Percentiles rank a stretch among this genome's conserved stretches.
phyloP scores from a whole-genome alignment of 2,888 invertebrate genomes.

The Calliphora vomitoria region DNA sequence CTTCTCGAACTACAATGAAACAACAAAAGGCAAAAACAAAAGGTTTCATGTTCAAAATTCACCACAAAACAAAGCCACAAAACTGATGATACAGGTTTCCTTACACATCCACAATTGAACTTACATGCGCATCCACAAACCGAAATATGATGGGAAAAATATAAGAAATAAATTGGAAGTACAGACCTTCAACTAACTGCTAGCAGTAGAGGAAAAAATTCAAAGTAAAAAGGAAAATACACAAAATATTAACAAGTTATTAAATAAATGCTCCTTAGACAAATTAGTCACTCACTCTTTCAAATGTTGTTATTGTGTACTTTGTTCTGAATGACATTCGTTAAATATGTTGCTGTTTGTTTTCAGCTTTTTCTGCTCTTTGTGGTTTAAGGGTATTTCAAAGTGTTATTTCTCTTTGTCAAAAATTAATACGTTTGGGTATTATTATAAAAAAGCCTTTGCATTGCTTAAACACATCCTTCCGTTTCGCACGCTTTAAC shows the following conservation, averaged over 20 bases:
- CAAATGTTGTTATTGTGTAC: background rate
- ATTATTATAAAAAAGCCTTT: background rate
- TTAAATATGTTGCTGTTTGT: background rate
- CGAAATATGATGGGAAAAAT: conserved; percentile 20
- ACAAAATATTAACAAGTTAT: background rate
- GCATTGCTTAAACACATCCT: conserved; percentile 27
- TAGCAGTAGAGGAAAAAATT: background rate
- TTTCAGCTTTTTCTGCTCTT: background rate
- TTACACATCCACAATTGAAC: background rate
- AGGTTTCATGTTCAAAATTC: conserved; percentile 47
- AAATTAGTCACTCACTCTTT: background rate
- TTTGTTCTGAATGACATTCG: background rate
- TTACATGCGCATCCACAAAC: background rate
- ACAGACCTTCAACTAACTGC: background rate
- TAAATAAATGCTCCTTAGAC: conserved; percentile 4
- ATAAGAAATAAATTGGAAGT: background rate
- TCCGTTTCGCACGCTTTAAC: conserved; percentile 53
- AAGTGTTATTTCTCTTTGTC: background rate
- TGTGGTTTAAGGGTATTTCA: background rate
- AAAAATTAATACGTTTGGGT: conserved; percentile 15
- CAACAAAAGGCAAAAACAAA: conserved; percentile 43
- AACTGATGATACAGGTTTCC: conserved; percentile 9
- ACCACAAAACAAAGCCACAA: conserved; percentile 56
- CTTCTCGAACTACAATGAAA: conserved; percentile 1
- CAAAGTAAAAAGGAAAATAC: background rate